Conservation (phyloP, 1,140 invertebrate genomes). For the Leptestheria dahalacensis region DNA sequence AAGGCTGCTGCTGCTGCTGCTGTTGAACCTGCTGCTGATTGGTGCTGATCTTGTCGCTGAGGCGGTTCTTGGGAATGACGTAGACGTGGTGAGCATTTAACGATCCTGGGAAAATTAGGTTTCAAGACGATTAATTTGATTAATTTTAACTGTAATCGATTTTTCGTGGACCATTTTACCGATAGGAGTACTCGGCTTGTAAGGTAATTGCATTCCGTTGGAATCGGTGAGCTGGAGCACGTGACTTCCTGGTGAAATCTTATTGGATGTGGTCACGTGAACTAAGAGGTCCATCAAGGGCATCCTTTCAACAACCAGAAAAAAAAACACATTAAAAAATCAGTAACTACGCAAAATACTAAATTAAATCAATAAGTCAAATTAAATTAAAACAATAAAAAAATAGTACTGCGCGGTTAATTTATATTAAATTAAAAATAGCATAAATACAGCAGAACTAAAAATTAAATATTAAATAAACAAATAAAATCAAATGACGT, state of each 20-base stretch:
- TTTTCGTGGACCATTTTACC: slow-evolving; percentile 29
- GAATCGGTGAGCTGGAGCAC: slow-evolving; percentile 48
- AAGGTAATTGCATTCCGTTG: slow-evolving; percentile 41
- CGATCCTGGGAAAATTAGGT: no score
- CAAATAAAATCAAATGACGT: no score
- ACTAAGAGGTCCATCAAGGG: slow-evolving; percentile 71
- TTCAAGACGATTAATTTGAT: no score
- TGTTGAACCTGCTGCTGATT: neutral
- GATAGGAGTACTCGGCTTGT: slow-evolving; percentile 66
- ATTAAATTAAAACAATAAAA: neutral
- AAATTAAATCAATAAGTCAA: neutral
- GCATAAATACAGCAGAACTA: no score
- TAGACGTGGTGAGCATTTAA: slow-evolving; percentile 36
- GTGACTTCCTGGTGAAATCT: slow-evolving; percentile 52
- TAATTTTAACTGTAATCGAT: neutral
- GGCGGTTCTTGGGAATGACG: slow-evolving; percentile 42
- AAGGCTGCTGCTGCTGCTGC: neutral
- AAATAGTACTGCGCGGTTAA: no score
- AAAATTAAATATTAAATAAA: no score
- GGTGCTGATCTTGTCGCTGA: neutral
- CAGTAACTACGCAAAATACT: neutral
- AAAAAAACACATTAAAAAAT: neutral
- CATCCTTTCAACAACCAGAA: slow-evolving; percentile 36
- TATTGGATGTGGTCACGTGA: slow-evolving; percentile 53
- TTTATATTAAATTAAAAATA: no score